These are phyloP conservation scores for Lasioglossum albipes DNA, from an alignment of 1,140 invertebrate genomes.

Conservation along the genomic window DNA sequence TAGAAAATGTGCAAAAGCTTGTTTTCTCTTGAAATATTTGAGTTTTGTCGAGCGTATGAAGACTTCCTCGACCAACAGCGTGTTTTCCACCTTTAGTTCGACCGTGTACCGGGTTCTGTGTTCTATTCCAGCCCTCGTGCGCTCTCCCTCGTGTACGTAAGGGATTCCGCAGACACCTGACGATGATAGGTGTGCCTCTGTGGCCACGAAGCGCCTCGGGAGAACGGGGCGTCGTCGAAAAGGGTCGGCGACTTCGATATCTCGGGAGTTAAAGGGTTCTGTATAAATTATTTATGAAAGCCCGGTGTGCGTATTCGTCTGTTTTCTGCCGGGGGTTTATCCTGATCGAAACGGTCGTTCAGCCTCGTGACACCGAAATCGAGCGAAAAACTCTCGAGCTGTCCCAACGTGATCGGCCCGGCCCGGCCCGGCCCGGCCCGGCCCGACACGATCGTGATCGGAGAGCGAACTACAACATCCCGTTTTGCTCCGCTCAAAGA, in stretches of 20 bases:
- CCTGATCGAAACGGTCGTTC: too few relatives aligned
- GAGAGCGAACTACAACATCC: not conserved
- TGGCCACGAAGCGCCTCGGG: too few relatives aligned
- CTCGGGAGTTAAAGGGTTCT: not conserved
- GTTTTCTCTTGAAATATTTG: too few relatives aligned
- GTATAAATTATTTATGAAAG: not conserved
- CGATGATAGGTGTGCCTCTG: too few relatives aligned
- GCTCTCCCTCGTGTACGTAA: too few relatives aligned
- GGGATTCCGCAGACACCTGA: too few relatives aligned
- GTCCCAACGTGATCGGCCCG: slow-evolving; percentile 52
- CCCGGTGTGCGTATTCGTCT: not conserved
- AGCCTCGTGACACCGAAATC: not conserved
- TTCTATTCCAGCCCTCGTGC: too few relatives aligned
- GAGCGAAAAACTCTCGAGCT: slow-evolving; percentile 59
- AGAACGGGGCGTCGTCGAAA: not conserved
- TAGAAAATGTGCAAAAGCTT: too few relatives aligned
- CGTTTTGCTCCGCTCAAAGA: slow-evolving; percentile 3
- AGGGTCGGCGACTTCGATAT: not conserved
- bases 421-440: slow-evolving; percentile 36
- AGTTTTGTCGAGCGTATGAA: too few relatives aligned
- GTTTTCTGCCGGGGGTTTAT: not conserved
- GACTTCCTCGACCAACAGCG: too few relatives aligned
- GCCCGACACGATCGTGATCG: slow-evolving; percentile 9
- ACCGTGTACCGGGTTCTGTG: too few relatives aligned
- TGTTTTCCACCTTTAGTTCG: too few relatives aligned